Base-by-base conservation (phyloP, 2,888 invertebrate species). In the Amphipoea lucens region DNA sequence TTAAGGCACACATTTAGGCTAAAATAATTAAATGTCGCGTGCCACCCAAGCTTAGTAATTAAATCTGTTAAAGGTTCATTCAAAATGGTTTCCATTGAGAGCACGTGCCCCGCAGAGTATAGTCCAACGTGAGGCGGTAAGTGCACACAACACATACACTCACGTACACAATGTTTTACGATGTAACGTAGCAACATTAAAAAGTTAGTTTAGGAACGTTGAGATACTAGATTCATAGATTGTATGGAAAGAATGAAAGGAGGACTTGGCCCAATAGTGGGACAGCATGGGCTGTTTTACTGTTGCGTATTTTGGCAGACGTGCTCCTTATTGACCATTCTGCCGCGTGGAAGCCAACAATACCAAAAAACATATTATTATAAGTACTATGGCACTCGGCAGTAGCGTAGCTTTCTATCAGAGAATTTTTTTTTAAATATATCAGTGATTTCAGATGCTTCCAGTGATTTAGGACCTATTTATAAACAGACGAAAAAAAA, bases 11-110 rank as follows among this genome's bases (percentile, higher is more conserved):
- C 45, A 51, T 51, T 68, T 54, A 17, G 14, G 57, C 60, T 45
- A 42, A 66, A 76, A 71, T 67, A 54, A 78, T 48, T 45, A 67
- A 51, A 74, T 65, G 71, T 62, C 42, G 60, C 40, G 36, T 45
- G 29, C 83, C 82, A 84, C 80, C 45, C 76, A 75, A 83, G 78
- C 72, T 70, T 65, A 74, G 74, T 82, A 87, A 88, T 85, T 84
- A 86, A 83, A 89, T 86, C 72, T 74, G 77, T 83, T 76, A 81
- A 84, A 89, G 85, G 81, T 87, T 87, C 83, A 89, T 89, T 88
- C 82, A 88, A 89, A 90, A 90, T 79, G 82, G 84, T 89, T 57
- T 67, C 45, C 23, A 62, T 87, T 76, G 63, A 75, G 74, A 83
- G 83, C 88, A 85, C 88, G 88, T 89, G 76, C 63, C 23, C 42